These are phyloP conservation scores for Nasonovia ribisnigri DNA, from an alignment of 2,888 invertebrate species.

Conservation along the genomic window DNA sequence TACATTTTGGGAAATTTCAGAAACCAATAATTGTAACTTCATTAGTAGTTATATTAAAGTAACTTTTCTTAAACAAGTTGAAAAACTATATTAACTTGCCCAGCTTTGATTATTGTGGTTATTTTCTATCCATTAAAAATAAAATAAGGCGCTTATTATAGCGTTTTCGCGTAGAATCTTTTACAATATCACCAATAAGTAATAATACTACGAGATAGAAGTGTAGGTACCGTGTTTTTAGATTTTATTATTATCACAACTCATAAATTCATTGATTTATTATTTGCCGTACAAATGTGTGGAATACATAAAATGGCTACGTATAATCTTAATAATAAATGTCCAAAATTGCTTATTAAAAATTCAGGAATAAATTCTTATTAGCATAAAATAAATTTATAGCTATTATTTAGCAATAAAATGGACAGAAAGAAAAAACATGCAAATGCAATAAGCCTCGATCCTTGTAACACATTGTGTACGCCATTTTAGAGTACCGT, in stretches of 20 bases:
- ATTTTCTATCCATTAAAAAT: background rate
- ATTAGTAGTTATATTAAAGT: background rate
- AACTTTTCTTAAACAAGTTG: background rate
- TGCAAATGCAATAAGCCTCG: background rate
- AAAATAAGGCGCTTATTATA: background rate
- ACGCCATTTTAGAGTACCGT: conserved; percentile 64
- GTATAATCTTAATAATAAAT: background rate
- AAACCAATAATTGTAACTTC: background rate
- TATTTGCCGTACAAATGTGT: background rate
- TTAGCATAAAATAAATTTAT: background rate
- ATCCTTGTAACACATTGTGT: background rate
- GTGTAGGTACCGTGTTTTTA: background rate
- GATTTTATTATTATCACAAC: background rate
- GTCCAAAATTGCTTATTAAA: background rate
- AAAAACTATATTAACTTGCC: background rate
- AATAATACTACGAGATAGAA: background rate
- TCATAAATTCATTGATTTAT: background rate
- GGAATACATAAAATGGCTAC: background rate
- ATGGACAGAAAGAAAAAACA: background rate
- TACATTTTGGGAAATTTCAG: background rate
- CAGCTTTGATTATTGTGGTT: background rate
- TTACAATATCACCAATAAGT: background rate
- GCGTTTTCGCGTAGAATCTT: background rate
- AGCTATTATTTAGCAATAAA: background rate
- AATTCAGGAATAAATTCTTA: background rate